A percentile compares a stretch with the other conserved stretches of the same genome.
Evolutionary conservation across 2,888 invertebrate genomes (phyloP).

Genomic region (Drepanosiphum platanoidis): DNA sequence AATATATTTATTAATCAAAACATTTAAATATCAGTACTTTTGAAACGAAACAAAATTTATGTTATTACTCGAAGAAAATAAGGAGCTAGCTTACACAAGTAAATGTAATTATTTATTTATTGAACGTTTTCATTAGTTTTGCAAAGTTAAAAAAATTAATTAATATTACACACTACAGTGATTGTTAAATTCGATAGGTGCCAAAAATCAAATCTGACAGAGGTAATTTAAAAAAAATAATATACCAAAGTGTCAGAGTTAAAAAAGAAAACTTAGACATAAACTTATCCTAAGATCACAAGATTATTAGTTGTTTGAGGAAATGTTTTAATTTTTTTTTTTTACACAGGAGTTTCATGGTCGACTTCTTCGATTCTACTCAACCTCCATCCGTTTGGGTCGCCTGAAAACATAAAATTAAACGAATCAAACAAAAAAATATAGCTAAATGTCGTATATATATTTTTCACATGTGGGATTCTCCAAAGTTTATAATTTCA

Average conservation of each 20-base stretch:
- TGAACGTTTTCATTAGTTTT: constrained; percentile 22
- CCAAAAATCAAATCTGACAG: constrained; percentile 58
- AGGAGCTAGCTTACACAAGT: constrained; percentile 45
- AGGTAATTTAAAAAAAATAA: constrained; percentile 17
- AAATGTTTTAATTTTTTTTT: too few relatives aligned
- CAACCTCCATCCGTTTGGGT: constrained; percentile 83
- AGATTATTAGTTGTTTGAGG: constrained; percentile 50
- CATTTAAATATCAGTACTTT: constrained; percentile 56
- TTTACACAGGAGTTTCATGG: constrained; percentile 81
- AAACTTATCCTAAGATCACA: constrained; percentile 62
- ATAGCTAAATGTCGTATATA: background rate
- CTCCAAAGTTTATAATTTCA: background rate
- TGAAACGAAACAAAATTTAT: constrained; percentile 43
- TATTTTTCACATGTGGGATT: background rate
- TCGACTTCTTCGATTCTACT: constrained; percentile 84
- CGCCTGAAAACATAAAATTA: constrained; percentile 66
- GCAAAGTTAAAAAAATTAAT: constrained; percentile 43
- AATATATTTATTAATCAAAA: constrained; percentile 56
- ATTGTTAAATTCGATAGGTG: constrained; percentile 61
- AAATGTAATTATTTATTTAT: constrained; percentile 21
- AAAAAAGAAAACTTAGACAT: constrained; percentile 44
- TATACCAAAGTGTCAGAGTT: constrained; percentile 26
- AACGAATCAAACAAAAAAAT: constrained; percentile 13
- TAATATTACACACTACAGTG: constrained; percentile 59
- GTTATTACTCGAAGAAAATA: constrained; percentile 41